phyloP scores from a whole-genome alignment of 2,888 invertebrate genomes.

The Rotaria magnacalcarata region DNA sequence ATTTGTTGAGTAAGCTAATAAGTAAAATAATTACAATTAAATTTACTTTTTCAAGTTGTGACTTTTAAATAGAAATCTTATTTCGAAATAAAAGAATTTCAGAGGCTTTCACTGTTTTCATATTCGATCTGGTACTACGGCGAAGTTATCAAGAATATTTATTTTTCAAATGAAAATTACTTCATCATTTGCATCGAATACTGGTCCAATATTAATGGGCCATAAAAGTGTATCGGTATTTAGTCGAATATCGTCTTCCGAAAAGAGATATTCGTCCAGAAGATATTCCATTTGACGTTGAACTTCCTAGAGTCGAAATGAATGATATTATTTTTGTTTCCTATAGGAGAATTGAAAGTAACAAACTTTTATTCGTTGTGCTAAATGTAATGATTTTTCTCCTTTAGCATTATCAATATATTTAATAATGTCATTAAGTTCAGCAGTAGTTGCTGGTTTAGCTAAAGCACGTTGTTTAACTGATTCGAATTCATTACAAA shows the following conservation, averaged over 20 bases:
- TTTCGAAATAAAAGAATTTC: too few relatives aligned
- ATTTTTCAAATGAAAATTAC: slow-evolving; percentile 48
- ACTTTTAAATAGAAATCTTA: too few relatives aligned
- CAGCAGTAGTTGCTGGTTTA: slow-evolving; percentile 73
- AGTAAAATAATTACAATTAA: too few relatives aligned
- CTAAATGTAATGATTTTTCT: slow-evolving; percentile 68
- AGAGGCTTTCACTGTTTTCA: too few relatives aligned
- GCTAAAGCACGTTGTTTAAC: slow-evolving; percentile 69
- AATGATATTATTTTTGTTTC: slow-evolving; percentile 55
- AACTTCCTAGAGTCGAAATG: slow-evolving; percentile 65
- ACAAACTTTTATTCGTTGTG: slow-evolving; percentile 67
- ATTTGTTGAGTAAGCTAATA: slow-evolving; percentile 37
- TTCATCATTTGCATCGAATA: slow-evolving; percentile 74
- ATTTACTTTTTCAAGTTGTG: too few relatives aligned
- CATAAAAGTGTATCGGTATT: slow-evolving; percentile 79
- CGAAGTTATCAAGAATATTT: too few relatives aligned
- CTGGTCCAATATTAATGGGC: slow-evolving; percentile 73
- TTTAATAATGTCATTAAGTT: slow-evolving; percentile 73
- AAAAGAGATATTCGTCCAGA: slow-evolving; percentile 73
- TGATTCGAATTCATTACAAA: slow-evolving; percentile 65
- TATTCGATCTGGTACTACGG: too few relatives aligned
- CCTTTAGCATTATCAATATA: slow-evolving; percentile 77
- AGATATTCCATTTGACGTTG: slow-evolving; percentile 61
- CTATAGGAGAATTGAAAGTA: background rate
- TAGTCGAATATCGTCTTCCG: slow-evolving; percentile 71